Evolutionary conservation across 2,113 vertebrate species (phyloP), one percentile per base, ranked within the genome.

Genomic region (Dunckerocampus dactyliophorus): DNA sequence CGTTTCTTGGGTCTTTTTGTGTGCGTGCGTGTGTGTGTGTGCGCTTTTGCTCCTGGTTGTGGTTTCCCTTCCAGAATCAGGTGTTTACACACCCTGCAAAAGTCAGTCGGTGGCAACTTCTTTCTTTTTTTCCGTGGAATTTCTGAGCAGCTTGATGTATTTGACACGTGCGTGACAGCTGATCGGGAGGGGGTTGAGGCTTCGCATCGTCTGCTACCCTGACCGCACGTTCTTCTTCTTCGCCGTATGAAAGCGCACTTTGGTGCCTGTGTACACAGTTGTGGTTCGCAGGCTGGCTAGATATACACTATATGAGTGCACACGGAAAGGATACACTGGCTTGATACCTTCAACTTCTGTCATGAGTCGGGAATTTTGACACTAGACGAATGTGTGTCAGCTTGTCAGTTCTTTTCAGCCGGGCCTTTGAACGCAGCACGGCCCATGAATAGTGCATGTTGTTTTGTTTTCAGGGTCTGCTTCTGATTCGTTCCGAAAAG

Each of bases 81-180:
- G 79, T 77, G 54, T 69, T 78, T 75, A 84, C 71, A 76, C 59
- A 51, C 19, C 78, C 69, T 75, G 70, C 19, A 51, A 77, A 81
- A 80, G 72, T 86, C 82, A 85, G 89, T 82, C 85, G 79, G 82
- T 82, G 64, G 75, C 78, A 82, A 82, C 79, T 76, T 67, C 45
- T 76, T 82, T 81, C 67, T 73, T 68, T 76, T n/a, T 88, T 76
- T 75, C 79, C 86, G 88, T 88, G 90, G 87, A 92, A 94, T 94
- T 90, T 92, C 86, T 88, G 89, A 93, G 86, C 64, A 74, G 84
- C 87, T 92, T 93, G 94, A 92, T 92, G 88, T 82, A 91, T 95
- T 92, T 94, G 94, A 93, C 93, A 93, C 79, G 69, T 82, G 85
- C 76, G 85, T 94, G 93, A 93, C 92, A 90, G 91, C 83, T 82